Evolutionary conservation across 2,888 invertebrate genomes (phyloP).

Genomic region (Apodemia duryi): DNA sequence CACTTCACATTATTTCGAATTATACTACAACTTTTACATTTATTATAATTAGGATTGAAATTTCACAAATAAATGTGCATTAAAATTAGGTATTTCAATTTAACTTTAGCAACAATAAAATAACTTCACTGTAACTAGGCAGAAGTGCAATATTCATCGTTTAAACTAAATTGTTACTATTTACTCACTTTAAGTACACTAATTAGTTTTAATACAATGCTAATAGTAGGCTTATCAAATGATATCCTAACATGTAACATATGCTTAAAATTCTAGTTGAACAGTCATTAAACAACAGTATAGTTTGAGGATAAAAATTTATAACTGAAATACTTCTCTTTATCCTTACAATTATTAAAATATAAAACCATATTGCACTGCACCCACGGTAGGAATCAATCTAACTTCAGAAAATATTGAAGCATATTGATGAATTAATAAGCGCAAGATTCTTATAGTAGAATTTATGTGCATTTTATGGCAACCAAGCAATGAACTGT

Average conservation of each 20-base stretch:
- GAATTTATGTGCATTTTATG: conserved; percentile 37
- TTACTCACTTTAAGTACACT: conserved; percentile 48
- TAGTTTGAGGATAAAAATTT: conserved; percentile 6
- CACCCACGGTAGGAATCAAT: conserved; percentile 47
- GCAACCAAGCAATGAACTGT: conserved; percentile 37
- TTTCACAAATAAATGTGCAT: conserved; percentile 58
- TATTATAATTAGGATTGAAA: conserved; percentile 57
- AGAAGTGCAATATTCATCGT: conserved; percentile 55
- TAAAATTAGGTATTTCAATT: conserved; percentile 45
- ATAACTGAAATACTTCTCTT: conserved; percentile 9
- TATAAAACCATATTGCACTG: conserved; percentile 56
- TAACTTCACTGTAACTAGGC: conserved; percentile 53
- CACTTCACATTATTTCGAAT: conserved; percentile 65
- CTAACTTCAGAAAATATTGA: conserved; percentile 43
- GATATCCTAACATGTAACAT: conserved; percentile 41
- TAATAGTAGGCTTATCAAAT: conserved; percentile 43
- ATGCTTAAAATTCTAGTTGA: conserved; percentile 47
- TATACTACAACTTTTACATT: conserved; percentile 65
- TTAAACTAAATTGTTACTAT: conserved; percentile 51
- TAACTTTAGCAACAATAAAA: conserved; percentile 52
- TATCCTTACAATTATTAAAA: conserved; percentile 20
- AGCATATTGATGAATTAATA: conserved; percentile 30
- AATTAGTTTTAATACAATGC: conserved; percentile 45
- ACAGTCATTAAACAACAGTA: conserved; percentile 37
- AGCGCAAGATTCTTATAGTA: conserved; percentile 25